A percentile compares a stretch with the other conserved stretches of the same genome.
Conservation (phyloP, 2,888 invertebrate species). For the Sicus ferrugineus region DNA sequence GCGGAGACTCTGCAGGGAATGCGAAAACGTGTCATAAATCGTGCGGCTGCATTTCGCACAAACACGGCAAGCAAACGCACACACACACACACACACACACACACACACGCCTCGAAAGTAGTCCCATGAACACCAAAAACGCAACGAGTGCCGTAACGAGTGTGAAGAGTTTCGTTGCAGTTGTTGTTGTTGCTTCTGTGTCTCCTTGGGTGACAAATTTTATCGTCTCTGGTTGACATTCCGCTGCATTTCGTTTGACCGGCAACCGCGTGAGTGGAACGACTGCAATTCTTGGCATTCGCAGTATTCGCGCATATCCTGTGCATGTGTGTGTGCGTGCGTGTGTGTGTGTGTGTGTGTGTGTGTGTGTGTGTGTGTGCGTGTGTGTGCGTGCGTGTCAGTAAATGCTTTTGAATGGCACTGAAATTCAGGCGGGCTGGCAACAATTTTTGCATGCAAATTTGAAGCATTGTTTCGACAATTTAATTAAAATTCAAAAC, state of each 20-base stretch:
- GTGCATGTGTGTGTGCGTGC: neutral
- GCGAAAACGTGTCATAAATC: no score
- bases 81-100: slow-evolving; percentile 15
- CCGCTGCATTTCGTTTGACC: slow-evolving; percentile 11
- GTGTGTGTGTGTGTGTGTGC: neutral
- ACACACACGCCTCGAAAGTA: neutral
- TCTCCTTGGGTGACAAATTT: slow-evolving; percentile 16
- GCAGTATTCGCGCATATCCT: neutral
- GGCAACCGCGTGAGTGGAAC: neutral
- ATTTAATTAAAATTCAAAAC: slow-evolving; percentile 16
- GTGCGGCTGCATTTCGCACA: no score
- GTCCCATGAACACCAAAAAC: neutral
- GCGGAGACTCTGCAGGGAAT: no score
- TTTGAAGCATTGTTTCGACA: neutral
- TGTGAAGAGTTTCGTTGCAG: neutral
- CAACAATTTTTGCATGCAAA: neutral
- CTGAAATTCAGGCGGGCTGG: neutral
- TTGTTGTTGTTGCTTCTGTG: neutral
- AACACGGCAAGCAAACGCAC: neutral
- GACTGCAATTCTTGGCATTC: neutral
- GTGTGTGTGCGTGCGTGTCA: neutral
- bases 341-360: neutral
- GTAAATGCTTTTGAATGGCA: neutral
- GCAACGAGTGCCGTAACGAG: neutral
- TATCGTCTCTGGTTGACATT: slow-evolving; percentile 2